Conservation (phyloP, 2,888 invertebrate genomes). For the Chelonus formosanus region DNA sequence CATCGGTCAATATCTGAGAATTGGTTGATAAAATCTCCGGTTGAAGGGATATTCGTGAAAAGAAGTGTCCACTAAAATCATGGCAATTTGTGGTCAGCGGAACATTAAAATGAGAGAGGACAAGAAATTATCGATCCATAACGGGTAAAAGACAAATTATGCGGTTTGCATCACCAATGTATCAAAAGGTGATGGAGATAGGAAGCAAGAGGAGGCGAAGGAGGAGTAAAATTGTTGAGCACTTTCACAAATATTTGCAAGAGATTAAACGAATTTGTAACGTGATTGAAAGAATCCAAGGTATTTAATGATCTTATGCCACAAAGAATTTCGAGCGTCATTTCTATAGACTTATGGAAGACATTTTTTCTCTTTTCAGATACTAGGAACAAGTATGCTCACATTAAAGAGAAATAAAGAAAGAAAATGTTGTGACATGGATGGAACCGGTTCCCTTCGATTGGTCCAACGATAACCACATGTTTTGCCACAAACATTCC, state of each 20-base stretch:
- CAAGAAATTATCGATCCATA: slow-evolving; percentile 14
- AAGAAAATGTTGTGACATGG: slow-evolving; percentile 18
- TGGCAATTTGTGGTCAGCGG: slow-evolving; percentile 9
- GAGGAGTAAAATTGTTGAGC: slow-evolving; percentile 10
- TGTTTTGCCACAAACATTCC: slow-evolving; percentile 36
- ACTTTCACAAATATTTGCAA: slow-evolving; percentile 5
- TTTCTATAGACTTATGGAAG: not conserved
- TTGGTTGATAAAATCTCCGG: too few relatives aligned
- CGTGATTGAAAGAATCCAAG: not conserved
- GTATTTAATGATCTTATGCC: not conserved
- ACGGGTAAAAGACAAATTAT: slow-evolving; percentile 21
- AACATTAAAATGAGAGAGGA: slow-evolving; percentile 4
- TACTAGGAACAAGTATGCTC: slow-evolving; percentile 17
- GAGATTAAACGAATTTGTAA: not conserved
- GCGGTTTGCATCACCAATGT: slow-evolving; percentile 17
- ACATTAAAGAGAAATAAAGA: slow-evolving; percentile 14
- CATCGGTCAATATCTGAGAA: slow-evolving; percentile 18
- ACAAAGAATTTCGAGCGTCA: too few relatives aligned
- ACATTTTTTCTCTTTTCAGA: not conserved
- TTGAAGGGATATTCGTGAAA: not conserved
- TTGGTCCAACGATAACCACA: slow-evolving; percentile 38
- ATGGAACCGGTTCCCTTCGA: slow-evolving; percentile 34
- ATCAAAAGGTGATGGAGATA: not conserved
- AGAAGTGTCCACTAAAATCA: not conserved
- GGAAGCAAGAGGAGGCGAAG: too few relatives aligned